Percentiles rank a stretch among this genome's conserved stretches.
Evolutionary conservation across 2,113 vertebrate species (phyloP).

Genomic region (Sisor rabdophorus): DNA sequence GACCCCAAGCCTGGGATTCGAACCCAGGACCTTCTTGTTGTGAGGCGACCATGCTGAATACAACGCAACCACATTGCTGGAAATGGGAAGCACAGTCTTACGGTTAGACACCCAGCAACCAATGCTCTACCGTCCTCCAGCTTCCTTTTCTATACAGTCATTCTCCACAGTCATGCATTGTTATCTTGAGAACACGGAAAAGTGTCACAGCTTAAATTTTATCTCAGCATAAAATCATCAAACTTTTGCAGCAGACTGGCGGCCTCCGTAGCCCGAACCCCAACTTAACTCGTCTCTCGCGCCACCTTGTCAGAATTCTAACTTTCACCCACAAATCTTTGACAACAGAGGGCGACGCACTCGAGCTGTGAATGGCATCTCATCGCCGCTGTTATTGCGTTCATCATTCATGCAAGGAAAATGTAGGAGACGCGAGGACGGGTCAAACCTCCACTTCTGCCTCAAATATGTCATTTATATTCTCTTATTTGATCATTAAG

Average conservation of each 20-base stretch:
- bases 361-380: conserved; percentile 26
- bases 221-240: neutral
- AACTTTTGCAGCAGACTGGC: neutral
- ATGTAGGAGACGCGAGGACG: conserved; percentile 1
- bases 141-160: neutral
- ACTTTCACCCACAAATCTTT: conserved; percentile 23
- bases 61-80: too few species aligned
- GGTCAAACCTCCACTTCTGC: conserved; percentile 28
- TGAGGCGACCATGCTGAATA: too few species aligned
- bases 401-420: conserved; percentile 36
- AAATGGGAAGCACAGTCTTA: too few species aligned
- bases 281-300: neutral
- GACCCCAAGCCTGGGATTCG: too few species aligned
- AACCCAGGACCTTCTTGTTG: too few species aligned
- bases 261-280: neutral
- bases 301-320: conserved; percentile 9
- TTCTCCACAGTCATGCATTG: too few species aligned
- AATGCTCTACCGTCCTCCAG: too few species aligned
- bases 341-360: conserved; percentile 13
- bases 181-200: neutral
- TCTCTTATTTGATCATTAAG: conserved; percentile 53
- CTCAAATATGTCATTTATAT: conserved; percentile 53
- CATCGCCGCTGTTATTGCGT: conserved; percentile 22
- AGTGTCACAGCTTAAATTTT: neutral
- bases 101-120: too few species aligned